Evolutionary conservation across 2,888 invertebrate genomes (phyloP), one percentile per base, ranked within the genome.

Genomic region (Lepidonotus clava): DNA sequence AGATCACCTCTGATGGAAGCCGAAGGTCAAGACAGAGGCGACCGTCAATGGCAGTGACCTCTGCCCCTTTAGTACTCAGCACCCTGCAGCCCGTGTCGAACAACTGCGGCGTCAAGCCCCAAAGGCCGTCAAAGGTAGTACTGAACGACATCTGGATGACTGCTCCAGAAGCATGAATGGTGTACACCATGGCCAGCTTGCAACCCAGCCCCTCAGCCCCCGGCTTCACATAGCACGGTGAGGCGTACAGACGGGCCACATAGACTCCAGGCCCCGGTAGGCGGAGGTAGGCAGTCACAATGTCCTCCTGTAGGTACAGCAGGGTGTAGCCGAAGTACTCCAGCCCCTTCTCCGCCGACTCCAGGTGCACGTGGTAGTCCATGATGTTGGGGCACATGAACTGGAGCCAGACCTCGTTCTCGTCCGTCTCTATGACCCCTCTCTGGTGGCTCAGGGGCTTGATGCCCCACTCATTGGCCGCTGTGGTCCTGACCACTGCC

Each of bases 331-430:
- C 80, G 18, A 28, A 32, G 51, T 80, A 28, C 80, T 80, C 51
- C 46, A 46, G 28, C n/a, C 41, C 24, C 41, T 11, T 0, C 1
- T 46, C 80, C 21, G 80, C 18, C 4, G 41, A 24, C 28, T 41
- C 51, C 28, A 80, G 80, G 51, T 46, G 46, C 80, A 80, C 46
- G 32, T 80, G 80, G 18, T 80, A 80, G 46, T 80, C 80, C 80
- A 80, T 80, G 51, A 80, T 32, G 51, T 80, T 80, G n/a, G 80
- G 80, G 46, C 80, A 80, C 46, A 46, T 46, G 80, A 80, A 80
- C 46, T 80, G 80, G n/a, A 80, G 28, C 80, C 80, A 80, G 1
- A 80, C 80, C 28, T 80, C 80, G 28, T 80, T 80, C 46, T 80
- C 80, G 24, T 41, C 46, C 14, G 80, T 80, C 14, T 80, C 51